Conservation (phyloP, 2,888 invertebrate genomes). For the Cheilosia pagana region DNA sequence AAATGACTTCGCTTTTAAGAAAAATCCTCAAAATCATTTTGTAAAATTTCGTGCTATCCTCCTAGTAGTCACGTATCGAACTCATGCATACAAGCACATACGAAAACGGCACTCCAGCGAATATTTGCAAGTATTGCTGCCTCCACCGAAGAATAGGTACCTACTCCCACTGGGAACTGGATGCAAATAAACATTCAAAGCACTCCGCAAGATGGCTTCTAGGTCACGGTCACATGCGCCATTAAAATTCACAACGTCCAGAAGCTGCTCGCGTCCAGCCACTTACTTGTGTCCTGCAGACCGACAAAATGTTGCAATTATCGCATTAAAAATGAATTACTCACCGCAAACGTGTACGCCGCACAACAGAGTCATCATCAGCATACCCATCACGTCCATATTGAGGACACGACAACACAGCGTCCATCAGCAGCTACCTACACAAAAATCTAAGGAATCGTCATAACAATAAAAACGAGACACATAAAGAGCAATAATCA, state of each 20-base stretch:
- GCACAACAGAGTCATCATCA: conserved; percentile 33
- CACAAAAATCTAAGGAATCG: conserved; percentile 28
- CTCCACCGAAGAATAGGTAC: conserved; percentile 1
- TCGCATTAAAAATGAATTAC: conserved; percentile 61
- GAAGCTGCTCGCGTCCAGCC: background rate
- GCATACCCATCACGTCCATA: conserved; percentile 61
- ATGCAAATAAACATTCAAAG: conserved; percentile 45
- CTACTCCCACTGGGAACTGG: background rate
- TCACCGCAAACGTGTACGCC: conserved; percentile 22
- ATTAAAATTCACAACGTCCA: conserved; percentile 26
- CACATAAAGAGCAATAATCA: conserved; percentile 49
- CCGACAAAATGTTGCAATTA: conserved; percentile 61
- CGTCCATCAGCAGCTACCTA: conserved; percentile 29
- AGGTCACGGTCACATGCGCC: conserved; percentile 47
- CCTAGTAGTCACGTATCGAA: conserved; percentile 26
- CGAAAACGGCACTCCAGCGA: conserved; percentile 11
- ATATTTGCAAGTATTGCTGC: background rate
- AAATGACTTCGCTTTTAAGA: too few relatives aligned
- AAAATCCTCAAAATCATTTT: too few relatives aligned
- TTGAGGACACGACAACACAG: conserved; percentile 24
- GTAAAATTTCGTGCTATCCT: background rate
- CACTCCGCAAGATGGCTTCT: background rate
- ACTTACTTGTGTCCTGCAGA: conserved; percentile 32
- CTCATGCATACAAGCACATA: conserved; percentile 1
- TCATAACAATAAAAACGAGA: conserved; percentile 57